phyloP scores from a whole-genome alignment of 2,797 vertebrate species.

The Menidia menidia region DNA sequence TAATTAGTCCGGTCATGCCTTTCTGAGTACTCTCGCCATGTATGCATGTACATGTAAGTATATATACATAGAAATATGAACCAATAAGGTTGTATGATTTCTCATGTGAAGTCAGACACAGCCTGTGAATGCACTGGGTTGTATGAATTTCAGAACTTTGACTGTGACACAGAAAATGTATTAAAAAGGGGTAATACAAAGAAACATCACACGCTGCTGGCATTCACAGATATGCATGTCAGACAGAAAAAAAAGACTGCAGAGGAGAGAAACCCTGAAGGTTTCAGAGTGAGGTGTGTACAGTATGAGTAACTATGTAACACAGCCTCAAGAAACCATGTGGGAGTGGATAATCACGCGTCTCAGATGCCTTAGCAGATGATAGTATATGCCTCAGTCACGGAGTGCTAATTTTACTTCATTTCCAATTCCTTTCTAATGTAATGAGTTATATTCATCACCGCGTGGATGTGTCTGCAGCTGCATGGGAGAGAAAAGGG shows the following conservation, averaged over 20 bases:
- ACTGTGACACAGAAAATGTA: slow-evolving; percentile 28
- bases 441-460: slow-evolving; percentile 69
- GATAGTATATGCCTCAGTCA: slow-evolving; percentile 42
- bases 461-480: slow-evolving; percentile 32
- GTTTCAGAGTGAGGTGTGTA: slow-evolving; percentile 39
- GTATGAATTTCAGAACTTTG: slow-evolving; percentile 28
- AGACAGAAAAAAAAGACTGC: slow-evolving; percentile 20
- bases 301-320: slow-evolving; percentile 36
- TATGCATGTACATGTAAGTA: not conserved
- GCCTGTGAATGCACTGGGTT: slow-evolving; percentile 19
- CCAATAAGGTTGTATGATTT: slow-evolving; percentile 39
- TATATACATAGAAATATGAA: slow-evolving; percentile 29
- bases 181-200: slow-evolving; percentile 30
- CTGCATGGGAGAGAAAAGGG: slow-evolving; percentile 25
- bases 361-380: slow-evolving; percentile 48
- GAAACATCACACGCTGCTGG: slow-evolving; percentile 18
- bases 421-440: slow-evolving; percentile 54
- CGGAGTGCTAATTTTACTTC: slow-evolving; percentile 53
- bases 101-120: slow-evolving; percentile 8
- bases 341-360: slow-evolving; percentile 65
- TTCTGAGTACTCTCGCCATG: too few species aligned
- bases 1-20: too few species aligned
- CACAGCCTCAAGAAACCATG: slow-evolving; percentile 41
- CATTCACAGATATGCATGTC: slow-evolving; percentile 30
- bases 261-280: slow-evolving; percentile 33